Base-by-base conservation (phyloP, 2,113 vertebrate species). In the Cebus imitator region DNA sequence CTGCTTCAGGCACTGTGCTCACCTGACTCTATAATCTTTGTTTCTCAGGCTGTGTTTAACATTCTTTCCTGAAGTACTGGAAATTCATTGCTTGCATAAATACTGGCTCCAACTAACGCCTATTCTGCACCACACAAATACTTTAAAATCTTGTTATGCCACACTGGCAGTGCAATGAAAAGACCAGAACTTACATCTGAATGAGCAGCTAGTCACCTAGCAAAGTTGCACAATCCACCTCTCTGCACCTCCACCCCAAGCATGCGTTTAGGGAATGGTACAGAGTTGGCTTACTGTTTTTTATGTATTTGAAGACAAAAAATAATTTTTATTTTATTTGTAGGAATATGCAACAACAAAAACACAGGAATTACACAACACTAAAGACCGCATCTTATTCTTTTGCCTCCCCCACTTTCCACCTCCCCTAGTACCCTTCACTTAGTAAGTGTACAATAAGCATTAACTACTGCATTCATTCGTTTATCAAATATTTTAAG, bases 401-500 rank as follows among this genome's bases (percentile, higher is more conserved):
- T 61, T 66, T 75, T 52, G 25, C n/a, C n/a, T 76, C 10, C 10
- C 11, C 21, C 2, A 57, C 73, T 35, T 40, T 37, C 21, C 5
- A 72, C 25, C 87, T 91, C 61, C 81, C 58, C 75, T 48, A 43
- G 57, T 40, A 76, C 76, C 88, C 57, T 72, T 78, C 48, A 6
- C n/a, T 76, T 58, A 6, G 0, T 45, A 72, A 48, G 17, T 55
- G n/a, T 37, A 68, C 32, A 57, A 1, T 43, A 93, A 88, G 86
- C 27, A 64, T 93, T 70, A 87, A 23, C 48, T 57, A 72, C 64
- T 21, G 3, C 58, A n/a, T 81, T 72, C 55, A 43, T 45, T 90
- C 70, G 68, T 70, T 96, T 85, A 61, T 76, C 64, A 90, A 87
- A 70, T 40, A 86, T 57, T 81, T 88, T 70, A 90, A 95, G 72